Base-by-base conservation (phyloP, 2,113 vertebrate species). In the Syngnathus typhle region DNA sequence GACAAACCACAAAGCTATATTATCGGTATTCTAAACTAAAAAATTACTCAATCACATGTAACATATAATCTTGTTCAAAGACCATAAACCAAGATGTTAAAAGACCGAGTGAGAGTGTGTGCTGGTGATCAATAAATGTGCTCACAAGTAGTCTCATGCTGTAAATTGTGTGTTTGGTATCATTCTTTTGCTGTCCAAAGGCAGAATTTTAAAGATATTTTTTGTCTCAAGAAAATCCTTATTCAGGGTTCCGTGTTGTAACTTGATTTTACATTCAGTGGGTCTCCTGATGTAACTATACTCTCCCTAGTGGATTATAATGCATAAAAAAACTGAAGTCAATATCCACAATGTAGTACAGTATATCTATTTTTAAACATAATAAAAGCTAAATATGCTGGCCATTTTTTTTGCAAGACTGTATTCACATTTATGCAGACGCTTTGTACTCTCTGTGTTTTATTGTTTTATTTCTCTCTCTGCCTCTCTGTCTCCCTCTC, bases 311-410 rank as follows among this genome's bases (percentile, higher is more conserved):
- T 15, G 23, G 60, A n/a, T 0, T 46, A 43, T 51, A 54, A 12
- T 60, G 39, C 43, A 64, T 36, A 64, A 64, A 49, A 27, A 47
- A 62, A 61, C 38, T 61, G 38, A n/a, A 61, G 39, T 47, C 32
- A 12, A 44, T 44, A 62, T 44, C n/a, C n/a, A 44, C 18, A 21
- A 62, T 62, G 39, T 27, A 44, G 59, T 60, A 73, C 56, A 77
- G 11, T 72, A 65, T 79, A 69, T 85, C 67, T 87, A 83, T 83
- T 87, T 89, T 89, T 82, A 2, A 79, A 83, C 59, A 81, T 54
- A 80, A 85, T 87, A 85, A 88, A 87, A 79, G 37, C 69, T 41
- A 73, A 70, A 64, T 75, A 76, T 71, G 19, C 72, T 65, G 72
- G 68, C 74, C 2, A 65, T 21, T 66, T 62, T 27, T 32, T 78